Conservation (phyloP, 2,888 invertebrate genomes). For the Nezara viridula region DNA sequence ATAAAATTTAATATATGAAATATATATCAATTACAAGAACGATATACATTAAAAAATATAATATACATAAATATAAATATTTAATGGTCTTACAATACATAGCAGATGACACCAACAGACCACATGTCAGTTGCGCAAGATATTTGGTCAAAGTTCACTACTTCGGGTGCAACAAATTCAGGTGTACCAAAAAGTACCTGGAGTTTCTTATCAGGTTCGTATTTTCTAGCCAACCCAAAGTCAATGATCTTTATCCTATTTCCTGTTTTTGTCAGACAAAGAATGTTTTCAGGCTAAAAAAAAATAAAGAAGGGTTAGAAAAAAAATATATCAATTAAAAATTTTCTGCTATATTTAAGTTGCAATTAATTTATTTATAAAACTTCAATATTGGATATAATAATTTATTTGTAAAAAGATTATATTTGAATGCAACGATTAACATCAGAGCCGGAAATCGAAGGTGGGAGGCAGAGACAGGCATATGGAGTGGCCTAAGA, state of each 20-base stretch:
- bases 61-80: slow-evolving; percentile 7
- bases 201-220: slow-evolving; percentile 91
- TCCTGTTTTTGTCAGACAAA: slow-evolving; percentile 95
- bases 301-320: slow-evolving; percentile 57
- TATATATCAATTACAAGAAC: no score
- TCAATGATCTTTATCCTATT: slow-evolving; percentile 99
- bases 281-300: slow-evolving; percentile 95
- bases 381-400: not conserved
- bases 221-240: slow-evolving; percentile 95
- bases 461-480: no score
- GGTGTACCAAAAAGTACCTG: slow-evolving; percentile 98
- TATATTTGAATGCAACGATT: no score
- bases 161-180: slow-evolving; percentile 98
- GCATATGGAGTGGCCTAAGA: no score
- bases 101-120: slow-evolving; percentile 98
- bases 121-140: slow-evolving; percentile 98
- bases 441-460: no score
- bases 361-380: not conserved
- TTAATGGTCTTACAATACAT: slow-evolving; percentile 89
- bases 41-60: not conserved
- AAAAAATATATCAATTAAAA: not conserved
- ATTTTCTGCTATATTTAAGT: not conserved
- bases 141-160: slow-evolving; percentile 98
- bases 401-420: no score
- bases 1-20: slow-evolving; percentile 1